A percentile compares a stretch with the other conserved stretches of the same genome.
phyloP scores from a whole-genome alignment of 2,888 invertebrate species.

The Noctua janthe region DNA sequence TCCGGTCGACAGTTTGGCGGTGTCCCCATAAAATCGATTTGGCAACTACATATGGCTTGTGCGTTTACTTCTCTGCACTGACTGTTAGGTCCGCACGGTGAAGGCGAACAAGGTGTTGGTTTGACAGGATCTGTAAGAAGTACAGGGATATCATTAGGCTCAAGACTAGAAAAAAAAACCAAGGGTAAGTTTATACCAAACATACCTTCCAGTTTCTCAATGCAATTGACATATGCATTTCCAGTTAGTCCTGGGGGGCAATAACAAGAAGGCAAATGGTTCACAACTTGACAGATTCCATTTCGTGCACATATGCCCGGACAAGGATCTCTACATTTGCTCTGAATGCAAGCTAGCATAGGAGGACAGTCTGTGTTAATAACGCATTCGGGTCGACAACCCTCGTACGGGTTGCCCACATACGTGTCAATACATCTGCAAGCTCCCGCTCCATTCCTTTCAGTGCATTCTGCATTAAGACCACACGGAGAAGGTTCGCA shows the following conservation, averaged over 20 bases:
- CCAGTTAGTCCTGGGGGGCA: slow-evolving; percentile 93
- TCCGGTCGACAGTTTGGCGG: slow-evolving; percentile 95
- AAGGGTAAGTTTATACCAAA: not conserved
- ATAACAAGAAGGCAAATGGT: slow-evolving; percentile 94
- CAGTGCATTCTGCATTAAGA: slow-evolving; percentile 91
- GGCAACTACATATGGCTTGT: slow-evolving; percentile 93
- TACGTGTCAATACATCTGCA: slow-evolving; percentile 93
- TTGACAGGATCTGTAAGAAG: slow-evolving; percentile 79
- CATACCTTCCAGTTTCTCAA: slow-evolving; percentile 83
- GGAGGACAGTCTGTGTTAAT: slow-evolving; percentile 95
- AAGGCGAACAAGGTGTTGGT: slow-evolving; percentile 92
- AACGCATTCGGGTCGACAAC: slow-evolving; percentile 95
- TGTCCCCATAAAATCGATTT: slow-evolving; percentile 93
- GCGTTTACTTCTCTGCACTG: slow-evolving; percentile 92
- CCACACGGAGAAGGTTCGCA: slow-evolving; percentile 94
- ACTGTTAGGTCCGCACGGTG: slow-evolving; percentile 95
- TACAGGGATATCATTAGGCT: not conserved
- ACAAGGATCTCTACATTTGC: slow-evolving; percentile 95
- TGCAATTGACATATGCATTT: slow-evolving; percentile 92
- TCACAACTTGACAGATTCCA: slow-evolving; percentile 93
- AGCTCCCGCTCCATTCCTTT: slow-evolving; percentile 92
- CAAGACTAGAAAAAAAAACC: not conserved
- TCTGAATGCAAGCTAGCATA: slow-evolving; percentile 93
- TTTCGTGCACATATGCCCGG: slow-evolving; percentile 93
- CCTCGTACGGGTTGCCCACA: slow-evolving; percentile 88